Conservation (phyloP, 2,113 vertebrate genomes). For the Corythornis madagascariensis region DNA sequence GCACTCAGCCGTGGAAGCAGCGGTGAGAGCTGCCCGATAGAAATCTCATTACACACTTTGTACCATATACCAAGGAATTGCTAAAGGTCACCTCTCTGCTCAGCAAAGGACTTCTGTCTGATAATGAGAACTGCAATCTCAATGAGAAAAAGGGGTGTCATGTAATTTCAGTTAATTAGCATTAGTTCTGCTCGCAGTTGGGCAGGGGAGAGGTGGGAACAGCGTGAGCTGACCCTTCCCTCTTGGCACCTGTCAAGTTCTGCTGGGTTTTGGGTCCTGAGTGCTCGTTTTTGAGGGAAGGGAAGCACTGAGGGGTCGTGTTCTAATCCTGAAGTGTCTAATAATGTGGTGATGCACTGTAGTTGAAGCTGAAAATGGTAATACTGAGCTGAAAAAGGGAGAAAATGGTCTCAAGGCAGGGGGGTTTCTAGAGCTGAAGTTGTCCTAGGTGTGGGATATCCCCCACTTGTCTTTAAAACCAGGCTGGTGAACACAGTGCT, state of each 20-base stretch:
- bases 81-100: background rate
- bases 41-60: background rate
- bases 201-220: too few relatives aligned
- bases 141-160: background rate
- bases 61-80: background rate
- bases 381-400: too few relatives aligned
- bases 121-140: background rate
- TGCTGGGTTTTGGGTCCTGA: too few relatives aligned
- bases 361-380: too few relatives aligned
- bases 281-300: too few relatives aligned
- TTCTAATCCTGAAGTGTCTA: too few relatives aligned
- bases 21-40: background rate
- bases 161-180: background rate
- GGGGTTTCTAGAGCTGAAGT: background rate
- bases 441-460: background rate
- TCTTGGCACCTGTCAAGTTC: too few relatives aligned
- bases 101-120: background rate
- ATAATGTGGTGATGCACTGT: too few relatives aligned
- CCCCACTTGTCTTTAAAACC: background rate
- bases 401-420: too few relatives aligned
- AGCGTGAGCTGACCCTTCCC: too few relatives aligned
- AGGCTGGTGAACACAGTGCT: background rate
- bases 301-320: too few relatives aligned
- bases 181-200: too few relatives aligned
- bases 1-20: background rate